phyloP scores from a whole-genome alignment of 2,113 vertebrate species.

The Tylochromis polylepis region DNA sequence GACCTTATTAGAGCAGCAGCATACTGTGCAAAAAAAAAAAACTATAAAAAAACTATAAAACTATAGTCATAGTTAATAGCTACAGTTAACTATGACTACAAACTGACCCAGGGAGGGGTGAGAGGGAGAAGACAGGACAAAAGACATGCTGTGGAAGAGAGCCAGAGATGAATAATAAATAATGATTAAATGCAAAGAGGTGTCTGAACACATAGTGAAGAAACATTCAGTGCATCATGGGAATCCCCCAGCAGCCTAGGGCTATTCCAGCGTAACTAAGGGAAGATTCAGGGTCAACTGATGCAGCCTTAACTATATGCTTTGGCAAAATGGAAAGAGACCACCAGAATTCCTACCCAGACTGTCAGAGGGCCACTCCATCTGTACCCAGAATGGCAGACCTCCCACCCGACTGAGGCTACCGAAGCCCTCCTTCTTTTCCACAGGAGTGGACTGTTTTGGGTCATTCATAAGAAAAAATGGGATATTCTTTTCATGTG shows the following conservation, averaged over 20 bases:
- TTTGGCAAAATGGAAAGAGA: neutral
- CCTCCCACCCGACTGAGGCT: neutral
- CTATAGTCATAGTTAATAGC: too few relatives aligned
- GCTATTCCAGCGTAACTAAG: neutral
- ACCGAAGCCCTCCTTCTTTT: neutral
- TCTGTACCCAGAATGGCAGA: neutral
- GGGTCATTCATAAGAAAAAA: neutral
- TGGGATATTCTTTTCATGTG: neutral
- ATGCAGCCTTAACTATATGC: neutral
- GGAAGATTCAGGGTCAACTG: neutral
- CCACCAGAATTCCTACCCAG: neutral
- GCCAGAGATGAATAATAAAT: too few relatives aligned
- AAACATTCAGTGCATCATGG: too few relatives aligned
- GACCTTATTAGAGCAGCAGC: too few relatives aligned
- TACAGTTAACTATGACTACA: too few relatives aligned
- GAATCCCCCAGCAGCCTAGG: neutral
- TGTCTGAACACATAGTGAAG: too few relatives aligned
- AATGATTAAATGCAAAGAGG: too few relatives aligned
- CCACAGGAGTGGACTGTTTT: neutral
- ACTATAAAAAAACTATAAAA: too few relatives aligned
- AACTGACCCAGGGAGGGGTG: too few relatives aligned
- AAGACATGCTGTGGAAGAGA: too few relatives aligned
- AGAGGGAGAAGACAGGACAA: too few relatives aligned
- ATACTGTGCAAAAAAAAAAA: too few relatives aligned
- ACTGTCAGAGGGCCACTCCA: neutral